Base-by-base conservation (phyloP, 2,113 vertebrate genomes). In the Pantherophis guttatus region DNA sequence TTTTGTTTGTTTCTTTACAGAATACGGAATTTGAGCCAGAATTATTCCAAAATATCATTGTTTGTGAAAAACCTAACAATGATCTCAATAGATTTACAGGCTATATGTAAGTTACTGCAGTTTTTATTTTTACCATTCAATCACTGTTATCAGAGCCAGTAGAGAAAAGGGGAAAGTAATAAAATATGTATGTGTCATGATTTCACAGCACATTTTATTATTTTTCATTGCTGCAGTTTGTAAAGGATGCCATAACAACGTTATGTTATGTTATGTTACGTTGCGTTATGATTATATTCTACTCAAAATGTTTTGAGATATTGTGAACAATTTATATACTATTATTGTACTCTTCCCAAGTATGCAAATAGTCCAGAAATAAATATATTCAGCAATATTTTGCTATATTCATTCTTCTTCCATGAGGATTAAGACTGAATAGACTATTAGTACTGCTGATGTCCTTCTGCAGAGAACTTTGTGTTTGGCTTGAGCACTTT, bases 61-160 rank as follows among this genome's bases (percentile, higher is more conserved):
- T 98, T 96, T 99, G 99, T 94, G 99, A 99, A 97, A 98, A 96
- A 87, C 99, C 99, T 94, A 99, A 98, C 96, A 98, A 98, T 3
- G 97, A 98, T 93, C 98, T 99, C 95, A 99, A 98, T 95, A 98
- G 97, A 97, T 99, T 99, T 95, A 99, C 98, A 95, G 99, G 99
- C 90, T 99, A 98, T 39, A 97, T 98, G 98, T 98, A 96, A 98
- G 98, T 98, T 96, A 75, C n/a, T 58, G 24, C 48, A 13, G 7
- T 29, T 50, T 7, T 0, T 23, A 48, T 50, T 55, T 33, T 15
- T 6, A 11, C 89, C 93, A 91, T 85, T 90, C 87, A 94, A 8
- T 1, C 86, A 33, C 85, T 50, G 94, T 15, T 23, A 48, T 1
- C 87, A 87, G 62, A 90, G 33, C 70, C 70, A 39, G n/a, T 75